phyloP scores from a whole-genome alignment of 1,140 invertebrate genomes.

The Cepaea nemoralis region DNA sequence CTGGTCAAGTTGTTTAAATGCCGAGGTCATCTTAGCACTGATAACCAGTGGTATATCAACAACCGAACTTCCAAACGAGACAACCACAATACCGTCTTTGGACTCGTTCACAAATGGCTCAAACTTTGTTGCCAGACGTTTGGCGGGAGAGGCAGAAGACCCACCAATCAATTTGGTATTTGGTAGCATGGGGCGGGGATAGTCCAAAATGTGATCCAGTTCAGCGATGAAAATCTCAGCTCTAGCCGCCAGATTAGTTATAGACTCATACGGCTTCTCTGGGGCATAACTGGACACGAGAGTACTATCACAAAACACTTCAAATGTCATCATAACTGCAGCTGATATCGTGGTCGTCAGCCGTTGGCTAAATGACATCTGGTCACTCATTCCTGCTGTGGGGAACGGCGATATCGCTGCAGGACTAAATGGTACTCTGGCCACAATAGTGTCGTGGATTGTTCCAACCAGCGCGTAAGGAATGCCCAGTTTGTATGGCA shows the following conservation, averaged over 20 bases:
- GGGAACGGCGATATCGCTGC: background rate
- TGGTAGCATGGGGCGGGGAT: constrained; percentile 45
- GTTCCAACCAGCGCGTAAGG: constrained; percentile 37
- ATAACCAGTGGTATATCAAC: constrained; percentile 22
- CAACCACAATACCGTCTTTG: constrained; percentile 44
- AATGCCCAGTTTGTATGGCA: constrained; percentile 42
- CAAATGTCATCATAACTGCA: background rate
- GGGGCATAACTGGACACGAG: constrained; percentile 14
- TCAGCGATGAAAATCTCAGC: constrained; percentile 47
- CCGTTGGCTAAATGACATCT: constrained; percentile 32
- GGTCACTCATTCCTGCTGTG: background rate
- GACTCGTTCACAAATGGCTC: constrained; percentile 34
- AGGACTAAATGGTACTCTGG: constrained; percentile 30
- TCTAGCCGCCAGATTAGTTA: background rate
- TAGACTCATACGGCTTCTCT: constrained; percentile 17
- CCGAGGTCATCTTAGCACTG: constrained; percentile 37
- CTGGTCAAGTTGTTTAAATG: constrained; percentile 26
- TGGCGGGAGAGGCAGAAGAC: constrained; percentile 38
- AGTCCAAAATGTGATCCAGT: constrained; percentile 49
- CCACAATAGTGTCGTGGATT: background rate
- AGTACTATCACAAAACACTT: background rate
- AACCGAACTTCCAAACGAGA: constrained; percentile 47
- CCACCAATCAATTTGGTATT: constrained; percentile 52
- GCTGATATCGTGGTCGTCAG: background rate
- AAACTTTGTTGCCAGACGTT: constrained; percentile 27